Percentiles rank a stretch among this genome's conserved stretches.
These are phyloP conservation scores for Tortricodes alternella DNA, from an alignment of 2,888 invertebrate species.

Conservation along the genomic window DNA sequence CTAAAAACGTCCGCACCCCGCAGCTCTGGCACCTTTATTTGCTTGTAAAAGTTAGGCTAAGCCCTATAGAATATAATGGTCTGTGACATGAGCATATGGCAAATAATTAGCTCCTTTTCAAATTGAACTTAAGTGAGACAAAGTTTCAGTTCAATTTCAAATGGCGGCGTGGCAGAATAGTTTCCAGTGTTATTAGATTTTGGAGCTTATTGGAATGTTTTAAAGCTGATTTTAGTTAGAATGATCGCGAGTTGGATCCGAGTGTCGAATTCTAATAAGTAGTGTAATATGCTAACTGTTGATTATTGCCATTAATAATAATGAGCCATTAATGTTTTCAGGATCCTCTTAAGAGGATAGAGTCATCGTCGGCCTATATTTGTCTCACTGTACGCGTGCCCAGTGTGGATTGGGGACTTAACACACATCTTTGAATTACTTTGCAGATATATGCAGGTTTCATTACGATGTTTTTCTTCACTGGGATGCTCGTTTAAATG, in stretches of 20 bases:
- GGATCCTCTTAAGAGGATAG: slow-evolving; percentile 1
- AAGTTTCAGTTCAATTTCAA: slow-evolving; percentile 6
- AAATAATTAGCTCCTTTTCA: not conserved
- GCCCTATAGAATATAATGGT: no score
- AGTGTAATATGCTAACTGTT: slow-evolving; percentile 42
- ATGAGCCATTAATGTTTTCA: slow-evolving; percentile 29
- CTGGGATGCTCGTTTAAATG: no score
- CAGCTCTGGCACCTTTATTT: no score
- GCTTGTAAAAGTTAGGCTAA: no score
- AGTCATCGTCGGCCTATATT: no score
- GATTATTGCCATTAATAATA: slow-evolving; percentile 46
- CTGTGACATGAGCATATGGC: slow-evolving; percentile 24
- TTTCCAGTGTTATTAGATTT: slow-evolving; percentile 36
- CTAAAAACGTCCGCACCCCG: no score
- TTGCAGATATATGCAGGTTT: no score
- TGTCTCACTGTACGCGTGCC: no score
- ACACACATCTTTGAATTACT: no score
- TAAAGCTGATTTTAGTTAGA: slow-evolving; percentile 36
- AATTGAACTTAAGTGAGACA: not conserved
- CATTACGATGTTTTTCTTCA: no score
- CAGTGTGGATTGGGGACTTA: no score
- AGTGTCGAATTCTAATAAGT: slow-evolving; percentile 42
- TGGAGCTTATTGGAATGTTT: slow-evolving; percentile 41
- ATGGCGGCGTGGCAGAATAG: not conserved
- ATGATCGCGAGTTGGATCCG: slow-evolving; percentile 37